Evolutionary conservation across 2,888 invertebrate genomes (phyloP).

Genomic region (Phaonia tiefii): DNA sequence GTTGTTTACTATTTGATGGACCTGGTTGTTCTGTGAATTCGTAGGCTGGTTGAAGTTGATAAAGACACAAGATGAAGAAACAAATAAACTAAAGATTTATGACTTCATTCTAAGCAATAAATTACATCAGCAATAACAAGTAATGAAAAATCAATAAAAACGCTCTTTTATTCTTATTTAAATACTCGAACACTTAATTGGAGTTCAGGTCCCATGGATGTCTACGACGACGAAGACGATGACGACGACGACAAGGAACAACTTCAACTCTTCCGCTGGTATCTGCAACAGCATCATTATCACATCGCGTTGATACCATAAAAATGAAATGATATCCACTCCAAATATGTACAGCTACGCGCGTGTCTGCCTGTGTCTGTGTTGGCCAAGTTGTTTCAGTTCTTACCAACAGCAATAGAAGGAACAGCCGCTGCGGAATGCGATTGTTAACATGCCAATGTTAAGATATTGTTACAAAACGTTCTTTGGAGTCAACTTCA

Average conservation of each 20-base stretch:
- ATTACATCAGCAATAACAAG: conserved; percentile 42
- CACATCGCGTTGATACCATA: conserved; percentile 3
- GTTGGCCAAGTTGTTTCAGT: no score
- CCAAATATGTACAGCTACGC: background rate
- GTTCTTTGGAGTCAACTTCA: conserved; percentile 9
- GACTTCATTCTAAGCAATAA: conserved; percentile 65
- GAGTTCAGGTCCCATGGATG: conserved; percentile 8
- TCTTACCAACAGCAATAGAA: background rate
- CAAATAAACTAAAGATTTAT: conserved; percentile 65
- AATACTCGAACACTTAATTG: conserved; percentile 39
- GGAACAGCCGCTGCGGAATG: conserved; percentile 30
- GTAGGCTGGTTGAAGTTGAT: no score
- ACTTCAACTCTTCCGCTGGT: conserved; percentile 16
- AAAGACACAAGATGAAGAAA: conserved; percentile 10
- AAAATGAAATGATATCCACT: conserved; percentile 15
- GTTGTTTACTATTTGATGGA: no score
- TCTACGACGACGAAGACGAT: background rate
- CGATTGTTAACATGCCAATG: conserved; percentile 3
- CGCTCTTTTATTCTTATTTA: conserved; percentile 23
- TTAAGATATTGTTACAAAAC: conserved; percentile 21
- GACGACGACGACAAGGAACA: background rate
- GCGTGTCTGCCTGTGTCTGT: background rate
- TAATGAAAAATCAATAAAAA: conserved; percentile 38
- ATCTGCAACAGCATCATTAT: conserved; percentile 25
- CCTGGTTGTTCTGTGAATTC: no score